Evolutionary conservation across 1,140 invertebrate genomes (phyloP).

Genomic region (Drosophila kikkawai): DNA sequence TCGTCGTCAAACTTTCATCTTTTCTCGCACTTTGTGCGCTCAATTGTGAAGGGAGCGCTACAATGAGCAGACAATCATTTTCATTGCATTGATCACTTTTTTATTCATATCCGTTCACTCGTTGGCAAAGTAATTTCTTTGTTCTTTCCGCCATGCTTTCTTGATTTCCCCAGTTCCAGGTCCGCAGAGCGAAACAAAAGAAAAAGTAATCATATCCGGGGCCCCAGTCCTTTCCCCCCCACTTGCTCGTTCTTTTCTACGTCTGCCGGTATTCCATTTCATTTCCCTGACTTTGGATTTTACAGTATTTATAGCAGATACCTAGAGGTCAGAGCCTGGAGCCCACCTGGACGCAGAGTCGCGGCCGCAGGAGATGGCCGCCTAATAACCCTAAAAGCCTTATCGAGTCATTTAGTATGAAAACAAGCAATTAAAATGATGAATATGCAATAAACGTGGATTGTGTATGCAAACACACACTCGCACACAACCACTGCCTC

Average conservation of each 20-base stretch:
- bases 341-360: conserved; percentile 9
- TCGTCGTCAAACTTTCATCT: conserved; percentile 36
- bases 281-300: conserved; percentile 24
- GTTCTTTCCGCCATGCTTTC: conserved; percentile 67
- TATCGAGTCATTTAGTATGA: conserved; percentile 80
- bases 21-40: conserved; percentile 63
- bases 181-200: conserved; percentile 60
- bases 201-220: conserved; percentile 77
- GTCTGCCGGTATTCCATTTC: conserved; percentile 33
- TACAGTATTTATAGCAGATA: neutral
- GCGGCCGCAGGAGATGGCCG: conserved; percentile 26
- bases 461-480: conserved; percentile 48
- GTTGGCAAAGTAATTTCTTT: conserved; percentile 82
- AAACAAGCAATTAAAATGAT: conserved; percentile 84
- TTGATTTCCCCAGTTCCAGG: conserved; percentile 61
- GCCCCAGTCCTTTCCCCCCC: conserved; percentile 12
- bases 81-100: conserved; percentile 82
- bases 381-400: conserved; percentile 80
- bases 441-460: conserved; percentile 83
- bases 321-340: neutral
- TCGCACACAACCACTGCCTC: conserved; percentile 1
- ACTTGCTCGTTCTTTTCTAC: conserved; percentile 51
- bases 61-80: conserved; percentile 78
- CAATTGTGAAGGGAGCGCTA: conserved; percentile 71
- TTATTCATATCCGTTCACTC: conserved; percentile 82